Conservation (phyloP, 2,113 vertebrate genomes). For the Carassius auratus region DNA sequence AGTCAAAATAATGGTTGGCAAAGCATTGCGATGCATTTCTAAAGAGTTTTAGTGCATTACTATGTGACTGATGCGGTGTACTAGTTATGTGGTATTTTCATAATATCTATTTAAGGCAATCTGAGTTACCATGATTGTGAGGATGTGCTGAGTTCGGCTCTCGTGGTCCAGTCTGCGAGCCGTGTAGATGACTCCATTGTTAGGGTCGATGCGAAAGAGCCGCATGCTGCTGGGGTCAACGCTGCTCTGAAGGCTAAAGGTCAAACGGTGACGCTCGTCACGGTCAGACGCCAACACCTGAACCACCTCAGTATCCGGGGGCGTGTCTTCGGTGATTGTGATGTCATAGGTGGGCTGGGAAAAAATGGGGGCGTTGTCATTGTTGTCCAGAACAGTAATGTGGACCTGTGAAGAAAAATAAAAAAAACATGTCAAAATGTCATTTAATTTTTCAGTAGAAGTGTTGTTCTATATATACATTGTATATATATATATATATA, state of each 20-base stretch:
- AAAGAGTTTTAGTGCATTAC: background rate
- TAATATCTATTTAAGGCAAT: background rate
- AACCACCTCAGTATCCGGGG: conserved; percentile 88
- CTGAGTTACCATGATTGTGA: conserved; percentile 88
- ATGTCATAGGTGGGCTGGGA: conserved; percentile 89
- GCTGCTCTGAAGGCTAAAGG: conserved; percentile 90
- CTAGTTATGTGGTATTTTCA: background rate
- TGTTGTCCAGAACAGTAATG: conserved; percentile 92
- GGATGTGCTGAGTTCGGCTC: conserved; percentile 89
- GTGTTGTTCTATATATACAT: background rate
- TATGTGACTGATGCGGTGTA: background rate
- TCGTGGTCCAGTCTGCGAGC: conserved; percentile 90
- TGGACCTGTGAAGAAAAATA: conserved; percentile 79
- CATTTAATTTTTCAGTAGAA: background rate
- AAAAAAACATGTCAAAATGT: background rate
- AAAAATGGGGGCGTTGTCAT: conserved; percentile 94
- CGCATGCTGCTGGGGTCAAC: conserved; percentile 87
- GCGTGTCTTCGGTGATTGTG: conserved; percentile 89
- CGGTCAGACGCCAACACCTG: conserved; percentile 92
- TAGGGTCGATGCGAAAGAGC: conserved; percentile 90
- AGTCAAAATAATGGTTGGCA: too few species aligned
- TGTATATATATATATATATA: too few species aligned
- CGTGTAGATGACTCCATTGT: conserved; percentile 84
- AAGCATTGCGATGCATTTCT: too few species aligned
- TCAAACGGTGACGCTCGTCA: conserved; percentile 89